Base-by-base conservation (phyloP, 1,140 invertebrate genomes). In the Spodoptera frugiperda region DNA sequence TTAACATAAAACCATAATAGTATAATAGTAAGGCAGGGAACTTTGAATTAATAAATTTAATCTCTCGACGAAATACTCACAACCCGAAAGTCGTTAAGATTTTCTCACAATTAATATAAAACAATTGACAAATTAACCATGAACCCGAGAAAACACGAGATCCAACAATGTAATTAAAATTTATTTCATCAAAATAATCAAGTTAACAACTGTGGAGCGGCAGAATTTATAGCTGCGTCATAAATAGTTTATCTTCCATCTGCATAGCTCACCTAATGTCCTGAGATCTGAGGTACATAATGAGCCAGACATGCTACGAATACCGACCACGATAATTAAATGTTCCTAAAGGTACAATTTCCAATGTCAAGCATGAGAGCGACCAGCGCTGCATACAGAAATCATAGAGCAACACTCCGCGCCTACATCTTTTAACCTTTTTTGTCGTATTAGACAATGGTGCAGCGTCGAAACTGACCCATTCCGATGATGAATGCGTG, bases 401-500 rank as follows among this genome's bases (percentile, higher is more conserved):
- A 17, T 39, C 33, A 39, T 48, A 48, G 12, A 48, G 30, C 39
- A 9, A n/a, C n/a, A 15, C 15, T 33, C 76, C 57, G 57, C 25
- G 44, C 33, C 33, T 44, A 15, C 33, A 44, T 48, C 53, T 84
- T 84, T 73, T 81, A 67, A 49, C 44, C 17, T 53, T 78, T 86
- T 83, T 87, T 84, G 81, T 83, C 33, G 59, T 74, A 48, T 65
- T 82, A 84, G 82, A 86, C 87, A 87, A 87, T 79, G 77, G 79
- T 76, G 39, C 14, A 39, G 48, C 19, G 82, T 61, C 79, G 77
- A 76, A 84, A 88, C 86, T 90, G 89, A 83, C 82, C 87, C 84
- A 86, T 87, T 89, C 72, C 76, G 85, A 92, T 92, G 91, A 93
- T 92, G 89, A 93, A 93, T 91, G 85, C 84, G 85, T 85, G 80